Percentiles rank a stretch among this genome's conserved stretches.
phyloP scores from a whole-genome alignment of 2,113 vertebrate species.

The Cacatua alba region DNA sequence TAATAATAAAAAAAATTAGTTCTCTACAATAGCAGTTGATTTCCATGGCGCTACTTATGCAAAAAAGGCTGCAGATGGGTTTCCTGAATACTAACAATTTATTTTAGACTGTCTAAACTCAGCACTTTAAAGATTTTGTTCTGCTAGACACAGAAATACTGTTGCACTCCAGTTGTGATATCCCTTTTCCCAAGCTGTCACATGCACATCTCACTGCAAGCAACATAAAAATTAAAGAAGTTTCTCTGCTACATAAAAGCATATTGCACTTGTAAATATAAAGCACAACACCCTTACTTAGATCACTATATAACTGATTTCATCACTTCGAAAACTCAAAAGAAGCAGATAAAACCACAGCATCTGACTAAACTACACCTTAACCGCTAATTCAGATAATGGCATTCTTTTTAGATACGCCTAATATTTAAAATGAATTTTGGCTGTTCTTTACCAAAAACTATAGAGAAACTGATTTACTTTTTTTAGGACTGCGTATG shows the following conservation, averaged over 20 bases:
- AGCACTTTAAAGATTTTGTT: background rate
- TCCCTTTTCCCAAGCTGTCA: background rate
- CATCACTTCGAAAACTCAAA: background rate
- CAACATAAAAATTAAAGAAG: background rate
- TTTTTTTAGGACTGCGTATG: background rate
- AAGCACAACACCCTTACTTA: constrained; percentile 37
- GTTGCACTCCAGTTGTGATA: background rate
- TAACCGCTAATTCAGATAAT: constrained; percentile 1
- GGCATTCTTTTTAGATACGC: background rate
- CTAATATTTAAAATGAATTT: constrained; percentile 2
- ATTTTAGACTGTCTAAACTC: background rate
- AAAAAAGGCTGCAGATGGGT: background rate
- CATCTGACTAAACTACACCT: background rate
- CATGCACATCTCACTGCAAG: background rate
- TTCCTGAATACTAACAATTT: background rate
- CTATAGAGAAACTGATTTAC: background rate
- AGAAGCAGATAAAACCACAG: constrained; percentile 27
- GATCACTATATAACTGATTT: background rate
- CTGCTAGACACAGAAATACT: background rate
- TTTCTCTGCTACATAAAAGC: constrained; percentile 45
- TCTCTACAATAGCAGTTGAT: background rate
- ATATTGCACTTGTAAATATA: constrained; percentile 34
- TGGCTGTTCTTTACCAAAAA: constrained; percentile 26
- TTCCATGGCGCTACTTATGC: background rate
- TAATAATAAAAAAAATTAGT: background rate